Percentiles rank a stretch among this genome's conserved stretches.
These are phyloP conservation scores for Diploscapter pachys DNA, from an alignment of 1,140 invertebrate genomes.

Conservation along the genomic window DNA sequence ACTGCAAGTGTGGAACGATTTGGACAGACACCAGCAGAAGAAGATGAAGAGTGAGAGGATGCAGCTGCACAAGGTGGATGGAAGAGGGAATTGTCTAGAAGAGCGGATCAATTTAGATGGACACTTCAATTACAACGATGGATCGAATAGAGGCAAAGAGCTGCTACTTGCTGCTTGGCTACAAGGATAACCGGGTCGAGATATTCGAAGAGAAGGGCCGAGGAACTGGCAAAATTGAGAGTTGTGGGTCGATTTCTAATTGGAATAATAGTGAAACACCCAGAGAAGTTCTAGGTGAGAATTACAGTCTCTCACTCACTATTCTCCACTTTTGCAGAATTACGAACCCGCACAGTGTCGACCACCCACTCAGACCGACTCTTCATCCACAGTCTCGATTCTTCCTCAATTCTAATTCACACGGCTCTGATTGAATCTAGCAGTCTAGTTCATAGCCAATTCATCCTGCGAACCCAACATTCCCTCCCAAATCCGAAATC, in stretches of 20 bases:
- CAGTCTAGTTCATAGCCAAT: background rate
- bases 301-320: background rate
- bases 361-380: constrained; percentile 15
- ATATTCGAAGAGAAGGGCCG: constrained; percentile 30
- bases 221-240: constrained; percentile 14
- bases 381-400: constrained; percentile 21
- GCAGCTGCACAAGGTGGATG: constrained; percentile 16
- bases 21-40: constrained; percentile 31
- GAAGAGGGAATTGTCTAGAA: background rate
- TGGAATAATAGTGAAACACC: constrained; percentile 1
- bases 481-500: background rate
- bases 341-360: background rate
- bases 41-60: constrained; percentile 34
- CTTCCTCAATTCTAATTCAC: background rate
- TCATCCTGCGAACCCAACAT: background rate
- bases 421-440: constrained; percentile 9
- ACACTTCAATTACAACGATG: background rate
- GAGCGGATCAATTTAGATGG: constrained; percentile 3
- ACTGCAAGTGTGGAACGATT: constrained; percentile 31
- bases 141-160: constrained; percentile 10
- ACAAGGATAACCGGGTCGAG: constrained; percentile 19
- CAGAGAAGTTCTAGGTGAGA: background rate
- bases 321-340: background rate
- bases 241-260: background rate
- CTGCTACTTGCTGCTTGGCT: constrained; percentile 22